These are phyloP conservation scores for Parnassius apollo DNA, from an alignment of 2,888 invertebrate genomes.

Conservation along the genomic window DNA sequence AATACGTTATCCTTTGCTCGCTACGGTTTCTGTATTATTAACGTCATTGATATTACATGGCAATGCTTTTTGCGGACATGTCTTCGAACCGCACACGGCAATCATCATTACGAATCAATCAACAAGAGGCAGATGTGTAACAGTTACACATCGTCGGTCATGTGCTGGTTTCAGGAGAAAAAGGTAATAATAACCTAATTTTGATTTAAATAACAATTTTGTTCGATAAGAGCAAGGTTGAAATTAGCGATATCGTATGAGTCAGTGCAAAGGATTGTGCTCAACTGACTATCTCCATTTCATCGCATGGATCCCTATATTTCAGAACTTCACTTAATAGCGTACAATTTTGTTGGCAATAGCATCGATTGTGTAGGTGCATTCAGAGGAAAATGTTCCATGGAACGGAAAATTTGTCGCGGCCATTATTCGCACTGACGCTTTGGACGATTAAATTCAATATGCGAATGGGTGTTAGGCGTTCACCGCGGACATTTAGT, in stretches of 20 bases:
- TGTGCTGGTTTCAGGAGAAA: constrained; percentile 1
- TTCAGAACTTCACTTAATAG: constrained; percentile 78
- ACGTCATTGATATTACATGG: constrained; percentile 57
- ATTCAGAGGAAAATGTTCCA: constrained; percentile 77
- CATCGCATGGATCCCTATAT: constrained; percentile 68
- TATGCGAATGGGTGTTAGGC: constrained; percentile 47
- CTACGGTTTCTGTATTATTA: constrained; percentile 64
- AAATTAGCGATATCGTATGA: constrained; percentile 39
- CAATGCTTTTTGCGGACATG: constrained; percentile 56
- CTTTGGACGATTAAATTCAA: constrained; percentile 74
- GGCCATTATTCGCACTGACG: constrained; percentile 73
- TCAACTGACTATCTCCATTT: constrained; percentile 57
- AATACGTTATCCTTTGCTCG: constrained; percentile 56
- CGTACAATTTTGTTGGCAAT: constrained; percentile 75
- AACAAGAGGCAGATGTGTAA: constrained; percentile 69
- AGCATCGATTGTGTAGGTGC: constrained; percentile 73
- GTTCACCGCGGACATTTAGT: constrained; percentile 37
- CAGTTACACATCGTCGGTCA: constrained; percentile 65
- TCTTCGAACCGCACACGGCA: constrained; percentile 60
- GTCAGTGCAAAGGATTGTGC: constrained; percentile 53
- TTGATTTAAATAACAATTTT: constrained; percentile 4
- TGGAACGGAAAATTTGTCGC: constrained; percentile 77
- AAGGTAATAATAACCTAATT: constrained; percentile 8
- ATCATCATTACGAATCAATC: constrained; percentile 57
- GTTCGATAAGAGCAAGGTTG: constrained; percentile 6